These are phyloP conservation scores for Steinernema feltiae DNA, from an alignment of 1,140 invertebrate genomes.

Conservation along the genomic window DNA sequence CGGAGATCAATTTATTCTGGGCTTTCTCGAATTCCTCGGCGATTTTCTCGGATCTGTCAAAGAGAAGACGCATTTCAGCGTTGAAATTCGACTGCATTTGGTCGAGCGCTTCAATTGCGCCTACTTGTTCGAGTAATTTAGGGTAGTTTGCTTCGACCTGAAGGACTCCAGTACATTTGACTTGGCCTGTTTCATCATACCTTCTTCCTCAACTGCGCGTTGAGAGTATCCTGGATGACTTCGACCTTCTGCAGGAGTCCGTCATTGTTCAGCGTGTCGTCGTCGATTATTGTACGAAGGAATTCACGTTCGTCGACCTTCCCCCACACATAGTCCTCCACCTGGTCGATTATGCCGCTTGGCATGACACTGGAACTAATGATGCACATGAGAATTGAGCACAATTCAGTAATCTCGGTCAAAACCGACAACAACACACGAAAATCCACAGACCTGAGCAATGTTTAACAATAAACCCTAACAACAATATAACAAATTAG, in stretches of 20 bases:
- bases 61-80: constrained; percentile 30
- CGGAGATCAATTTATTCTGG: constrained; percentile 21
- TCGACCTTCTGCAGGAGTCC: constrained; percentile 23
- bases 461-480: background rate
- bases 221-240: constrained; percentile 32
- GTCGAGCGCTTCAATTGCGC: constrained; percentile 50
- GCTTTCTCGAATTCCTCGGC: constrained; percentile 42
- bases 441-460: background rate
- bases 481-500: constrained; percentile 17
- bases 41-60: constrained; percentile 28
- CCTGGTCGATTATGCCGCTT: constrained; percentile 29
- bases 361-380: constrained; percentile 23
- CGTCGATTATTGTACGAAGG: constrained; percentile 23
- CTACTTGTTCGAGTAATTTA: constrained; percentile 50
- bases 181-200: background rate
- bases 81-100: constrained; percentile 32
- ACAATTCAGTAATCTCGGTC: background rate
- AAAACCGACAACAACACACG: background rate
- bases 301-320: constrained; percentile 48
- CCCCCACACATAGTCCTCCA: constrained; percentile 56
- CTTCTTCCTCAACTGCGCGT: constrained; percentile 33
- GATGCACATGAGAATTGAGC: background rate
- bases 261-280: constrained; percentile 16
- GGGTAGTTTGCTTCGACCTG: constrained; percentile 56
- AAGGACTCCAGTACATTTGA: constrained; percentile 13